Percentiles rank a stretch among this genome's conserved stretches.
These are phyloP conservation scores for Drosophila setifemur DNA, from an alignment of 1,140 invertebrate species.

Conservation along the genomic window DNA sequence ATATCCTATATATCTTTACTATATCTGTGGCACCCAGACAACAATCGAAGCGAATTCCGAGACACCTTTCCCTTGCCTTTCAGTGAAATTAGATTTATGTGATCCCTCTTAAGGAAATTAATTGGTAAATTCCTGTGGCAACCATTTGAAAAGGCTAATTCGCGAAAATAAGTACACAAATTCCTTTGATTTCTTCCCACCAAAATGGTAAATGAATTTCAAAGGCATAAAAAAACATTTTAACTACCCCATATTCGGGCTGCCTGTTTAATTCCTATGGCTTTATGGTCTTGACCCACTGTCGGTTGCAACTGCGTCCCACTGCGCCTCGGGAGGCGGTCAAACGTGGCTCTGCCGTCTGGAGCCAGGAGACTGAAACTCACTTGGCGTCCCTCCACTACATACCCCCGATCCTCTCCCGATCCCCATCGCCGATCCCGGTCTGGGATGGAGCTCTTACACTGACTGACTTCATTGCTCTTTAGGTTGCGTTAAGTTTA, in stretches of 20 bases:
- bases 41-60: too few species aligned
- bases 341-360: slow-evolving; percentile 39
- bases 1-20: too few species aligned
- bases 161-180: too few species aligned
- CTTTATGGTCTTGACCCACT: slow-evolving; percentile 32
- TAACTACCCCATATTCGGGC: neutral
- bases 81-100: too few species aligned
- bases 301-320: slow-evolving; percentile 47
- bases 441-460: slow-evolving; percentile 18
- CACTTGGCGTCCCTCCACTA: neutral
- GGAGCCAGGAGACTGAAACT: slow-evolving; percentile 7
- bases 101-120: too few species aligned
- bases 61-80: too few species aligned
- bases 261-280: neutral
- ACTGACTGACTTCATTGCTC: slow-evolving; percentile 78
- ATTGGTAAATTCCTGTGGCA: too few species aligned
- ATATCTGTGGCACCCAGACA: too few species aligned
- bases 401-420: neutral
- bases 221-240: neutral
- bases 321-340: slow-evolving; percentile 64
- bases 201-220: too few species aligned
- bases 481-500: slow-evolving; percentile 78
- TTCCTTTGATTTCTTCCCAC: too few species aligned
- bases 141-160: too few species aligned
- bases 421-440: neutral